Conservation (phyloP, 2,113 vertebrate genomes). For the Rhynchopsitta pachyrhyncha region DNA sequence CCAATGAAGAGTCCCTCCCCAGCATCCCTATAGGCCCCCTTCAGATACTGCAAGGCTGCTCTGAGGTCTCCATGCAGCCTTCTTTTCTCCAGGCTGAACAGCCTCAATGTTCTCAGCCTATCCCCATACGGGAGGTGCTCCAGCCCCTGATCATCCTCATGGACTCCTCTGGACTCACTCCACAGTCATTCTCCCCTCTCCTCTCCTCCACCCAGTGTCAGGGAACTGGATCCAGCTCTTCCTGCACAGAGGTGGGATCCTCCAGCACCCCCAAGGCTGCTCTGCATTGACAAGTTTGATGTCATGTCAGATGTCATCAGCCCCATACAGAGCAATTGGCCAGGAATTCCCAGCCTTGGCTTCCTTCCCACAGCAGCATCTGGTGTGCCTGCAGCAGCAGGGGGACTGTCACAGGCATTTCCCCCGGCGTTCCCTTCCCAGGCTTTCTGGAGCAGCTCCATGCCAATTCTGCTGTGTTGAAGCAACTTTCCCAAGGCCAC, state of each 20-base stretch:
- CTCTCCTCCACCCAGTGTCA: not conserved
- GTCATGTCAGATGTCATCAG: not conserved
- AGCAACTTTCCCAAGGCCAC: not conserved
- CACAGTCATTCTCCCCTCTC: not conserved
- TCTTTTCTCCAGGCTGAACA: not conserved
- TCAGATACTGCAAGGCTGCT: not conserved
- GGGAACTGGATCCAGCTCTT: not conserved
- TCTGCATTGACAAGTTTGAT: fast-evolving
- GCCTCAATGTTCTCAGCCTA: not conserved
- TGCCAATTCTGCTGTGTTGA: not conserved
- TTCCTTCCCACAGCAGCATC: not conserved
- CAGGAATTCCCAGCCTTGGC: not conserved
- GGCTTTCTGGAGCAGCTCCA: not conserved
- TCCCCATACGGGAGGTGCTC: not conserved
- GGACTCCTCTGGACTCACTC: not conserved
- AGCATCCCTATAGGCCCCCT: not conserved
- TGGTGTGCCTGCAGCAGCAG: not conserved
- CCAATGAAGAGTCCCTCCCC: not conserved
- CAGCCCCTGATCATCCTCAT: not conserved
- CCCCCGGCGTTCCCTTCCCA: not conserved
- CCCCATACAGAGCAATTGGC: not conserved
- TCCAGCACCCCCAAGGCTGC: not conserved
- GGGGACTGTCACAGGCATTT: not conserved
- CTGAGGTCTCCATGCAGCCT: not conserved
- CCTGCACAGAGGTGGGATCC: not conserved